Evolutionary conservation across 2,797 vertebrate species (phyloP).

Genomic region (Alfaro cultratus): DNA sequence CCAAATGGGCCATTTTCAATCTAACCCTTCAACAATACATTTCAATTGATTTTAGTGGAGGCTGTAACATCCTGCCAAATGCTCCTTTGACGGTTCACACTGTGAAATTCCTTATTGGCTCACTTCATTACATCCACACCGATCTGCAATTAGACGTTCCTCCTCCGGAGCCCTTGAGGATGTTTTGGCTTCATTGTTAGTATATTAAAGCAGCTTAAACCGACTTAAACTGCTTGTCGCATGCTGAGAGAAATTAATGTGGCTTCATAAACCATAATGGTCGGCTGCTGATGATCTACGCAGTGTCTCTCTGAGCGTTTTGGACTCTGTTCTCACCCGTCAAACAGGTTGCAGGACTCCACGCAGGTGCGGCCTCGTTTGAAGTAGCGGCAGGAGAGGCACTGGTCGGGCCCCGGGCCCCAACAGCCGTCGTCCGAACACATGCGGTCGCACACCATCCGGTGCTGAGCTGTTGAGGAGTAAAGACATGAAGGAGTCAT

Average conservation of each 20-base stretch:
- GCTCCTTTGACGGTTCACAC: slow-evolving; percentile 39
- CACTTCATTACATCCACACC: slow-evolving; percentile 63
- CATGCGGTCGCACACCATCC: slow-evolving; percentile 90
- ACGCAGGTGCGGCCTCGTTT: slow-evolving; percentile 90
- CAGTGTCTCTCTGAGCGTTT: background rate
- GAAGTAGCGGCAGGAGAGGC: slow-evolving; percentile 91
- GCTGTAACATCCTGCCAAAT: slow-evolving; percentile 36
- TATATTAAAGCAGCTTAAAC: slow-evolving; percentile 54
- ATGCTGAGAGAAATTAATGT: slow-evolving; percentile 27
- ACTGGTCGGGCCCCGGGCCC: slow-evolving; percentile 94
- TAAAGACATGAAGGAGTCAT: background rate
- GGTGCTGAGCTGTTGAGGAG: slow-evolving; percentile 83
- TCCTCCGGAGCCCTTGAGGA: slow-evolving; percentile 55
- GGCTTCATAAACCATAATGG: slow-evolving; percentile 11
- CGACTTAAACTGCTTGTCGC: slow-evolving; percentile 53
- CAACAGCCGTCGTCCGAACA: slow-evolving; percentile 94
- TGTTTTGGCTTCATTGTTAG: slow-evolving; percentile 52
- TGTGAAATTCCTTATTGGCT: slow-evolving; percentile 56
- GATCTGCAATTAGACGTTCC: slow-evolving; percentile 59
- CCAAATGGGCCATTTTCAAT: slow-evolving; percentile 43
- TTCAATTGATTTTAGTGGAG: slow-evolving; percentile 49
- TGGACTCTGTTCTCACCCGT: slow-evolving; percentile 83
- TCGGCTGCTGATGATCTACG: slow-evolving; percentile 1
- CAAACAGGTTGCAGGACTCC: slow-evolving; percentile 90
- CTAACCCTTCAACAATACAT: slow-evolving; percentile 34